These are phyloP conservation scores for Eupeodes corollae DNA, from an alignment of 1,140 invertebrate species.

Conservation along the genomic window DNA sequence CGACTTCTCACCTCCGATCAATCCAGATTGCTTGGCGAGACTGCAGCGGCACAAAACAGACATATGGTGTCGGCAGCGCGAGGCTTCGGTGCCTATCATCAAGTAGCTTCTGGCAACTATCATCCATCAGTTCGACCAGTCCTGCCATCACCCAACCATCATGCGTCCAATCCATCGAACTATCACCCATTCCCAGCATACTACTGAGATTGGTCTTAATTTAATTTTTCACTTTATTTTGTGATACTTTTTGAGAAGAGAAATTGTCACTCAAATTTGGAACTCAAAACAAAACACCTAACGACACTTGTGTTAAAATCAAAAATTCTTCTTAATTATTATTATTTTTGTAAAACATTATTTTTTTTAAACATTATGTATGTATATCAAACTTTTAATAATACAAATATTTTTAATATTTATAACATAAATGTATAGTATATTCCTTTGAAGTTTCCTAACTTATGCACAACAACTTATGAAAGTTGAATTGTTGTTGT, in stretches of 20 bases:
- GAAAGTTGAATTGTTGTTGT: not conserved
- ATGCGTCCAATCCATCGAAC: conserved; percentile 36
- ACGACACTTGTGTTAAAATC: no score
- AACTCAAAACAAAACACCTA: not conserved
- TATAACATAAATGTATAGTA: no score
- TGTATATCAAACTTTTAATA: no score
- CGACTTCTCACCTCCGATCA: conserved; percentile 32
- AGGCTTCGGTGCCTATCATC: conserved; percentile 36
- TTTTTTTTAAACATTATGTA: no score
- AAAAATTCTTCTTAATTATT: no score
- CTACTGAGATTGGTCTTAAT: conserved; percentile 17
- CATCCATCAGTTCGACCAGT: conserved; percentile 36
- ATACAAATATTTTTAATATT: no score
- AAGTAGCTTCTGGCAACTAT: conserved; percentile 33
- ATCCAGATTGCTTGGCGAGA: conserved; percentile 26
- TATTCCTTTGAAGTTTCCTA: not conserved
- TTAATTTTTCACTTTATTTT: no score
- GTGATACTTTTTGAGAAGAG: not conserved
- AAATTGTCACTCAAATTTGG: not conserved
- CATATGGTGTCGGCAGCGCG: conserved; percentile 28
- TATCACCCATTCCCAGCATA: conserved; percentile 37
- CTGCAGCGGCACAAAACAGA: conserved; percentile 29
- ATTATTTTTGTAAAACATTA: no score
- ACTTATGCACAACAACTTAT: not conserved
- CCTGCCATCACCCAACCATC: conserved; percentile 32